Percentiles rank a stretch among this genome's conserved stretches.
These are phyloP conservation scores for Apotomis betuletana DNA, from an alignment of 2,888 invertebrate genomes.

Conservation along the genomic window DNA sequence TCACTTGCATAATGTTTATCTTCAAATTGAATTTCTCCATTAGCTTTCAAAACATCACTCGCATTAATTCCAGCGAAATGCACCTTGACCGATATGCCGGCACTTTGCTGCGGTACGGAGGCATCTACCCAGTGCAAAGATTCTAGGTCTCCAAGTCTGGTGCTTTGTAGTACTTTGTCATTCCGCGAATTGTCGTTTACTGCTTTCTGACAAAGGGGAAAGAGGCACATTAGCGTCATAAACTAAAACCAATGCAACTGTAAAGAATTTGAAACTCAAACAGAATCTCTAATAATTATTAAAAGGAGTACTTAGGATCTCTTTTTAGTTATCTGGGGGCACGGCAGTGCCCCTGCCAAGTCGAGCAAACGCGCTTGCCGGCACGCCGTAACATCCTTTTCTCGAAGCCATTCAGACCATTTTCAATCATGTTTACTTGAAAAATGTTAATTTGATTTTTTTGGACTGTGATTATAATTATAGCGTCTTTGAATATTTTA, in stretches of 20 bases:
- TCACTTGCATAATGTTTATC: not conserved
- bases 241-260: not conserved
- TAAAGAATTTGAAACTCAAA: too few relatives aligned
- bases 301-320: too few relatives aligned
- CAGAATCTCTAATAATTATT: too few relatives aligned
- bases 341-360: too few relatives aligned
- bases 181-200: not conserved
- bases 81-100: slow-evolving; percentile 52
- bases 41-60: slow-evolving; percentile 52
- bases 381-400: too few relatives aligned
- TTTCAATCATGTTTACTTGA: too few relatives aligned
- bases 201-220: not conserved
- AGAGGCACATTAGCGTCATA: not conserved
- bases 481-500: not conserved
- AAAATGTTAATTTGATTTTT: too few relatives aligned
- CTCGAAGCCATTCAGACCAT: too few relatives aligned
- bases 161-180: slow-evolving; percentile 47
- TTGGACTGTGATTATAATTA: too few relatives aligned
- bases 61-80: slow-evolving; percentile 45
- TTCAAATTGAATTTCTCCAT: slow-evolving; percentile 45
- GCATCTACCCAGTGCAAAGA: slow-evolving; percentile 45
- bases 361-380: too few relatives aligned
- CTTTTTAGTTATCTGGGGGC: too few relatives aligned
- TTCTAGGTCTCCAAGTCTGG: slow-evolving; percentile 51
- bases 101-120: slow-evolving; percentile 7